A percentile compares a stretch with the other conserved stretches of the same genome.
Evolutionary conservation across 2,113 vertebrate genomes (phyloP).

Genomic region (Ondatra zibethicus): DNA sequence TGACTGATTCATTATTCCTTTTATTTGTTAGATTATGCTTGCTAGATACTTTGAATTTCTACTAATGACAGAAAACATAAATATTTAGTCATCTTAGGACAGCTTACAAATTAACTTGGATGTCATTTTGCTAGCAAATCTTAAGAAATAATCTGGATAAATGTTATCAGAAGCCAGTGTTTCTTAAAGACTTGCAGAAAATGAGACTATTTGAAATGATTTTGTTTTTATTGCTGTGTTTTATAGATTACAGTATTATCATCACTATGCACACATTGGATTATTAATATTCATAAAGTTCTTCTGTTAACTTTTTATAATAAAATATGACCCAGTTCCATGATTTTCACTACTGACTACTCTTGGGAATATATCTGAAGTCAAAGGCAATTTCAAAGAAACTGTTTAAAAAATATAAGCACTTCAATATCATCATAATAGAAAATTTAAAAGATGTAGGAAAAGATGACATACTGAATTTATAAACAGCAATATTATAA

Average conservation of each 20-base stretch:
- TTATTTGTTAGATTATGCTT: not conserved
- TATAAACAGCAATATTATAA: not conserved
- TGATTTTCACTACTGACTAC: not conserved
- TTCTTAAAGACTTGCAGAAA: not conserved
- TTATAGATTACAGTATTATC: not conserved
- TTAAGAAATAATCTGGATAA: not conserved
- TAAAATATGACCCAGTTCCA: not conserved
- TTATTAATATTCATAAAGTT: not conserved
- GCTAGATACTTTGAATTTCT: not conserved
- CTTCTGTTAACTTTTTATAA: not conserved
- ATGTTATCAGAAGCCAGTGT: not conserved
- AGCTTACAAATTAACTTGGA: not conserved
- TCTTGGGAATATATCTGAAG: not conserved
- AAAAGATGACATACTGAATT: not conserved
- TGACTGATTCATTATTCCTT: not conserved
- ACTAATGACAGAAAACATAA: not conserved
- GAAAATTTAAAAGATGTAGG: not conserved
- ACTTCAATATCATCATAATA: not conserved
- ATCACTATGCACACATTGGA: not conserved
- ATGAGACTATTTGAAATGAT: not conserved
- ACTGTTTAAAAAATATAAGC: constrained; percentile 18
- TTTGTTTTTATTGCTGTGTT: not conserved
- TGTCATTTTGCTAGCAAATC: not conserved
- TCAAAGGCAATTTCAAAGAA: not conserved
- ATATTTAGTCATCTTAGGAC: not conserved